Conservation (phyloP, 64 coral and sea anemone genomes). For the Dendronephthya gigantea region DNA sequence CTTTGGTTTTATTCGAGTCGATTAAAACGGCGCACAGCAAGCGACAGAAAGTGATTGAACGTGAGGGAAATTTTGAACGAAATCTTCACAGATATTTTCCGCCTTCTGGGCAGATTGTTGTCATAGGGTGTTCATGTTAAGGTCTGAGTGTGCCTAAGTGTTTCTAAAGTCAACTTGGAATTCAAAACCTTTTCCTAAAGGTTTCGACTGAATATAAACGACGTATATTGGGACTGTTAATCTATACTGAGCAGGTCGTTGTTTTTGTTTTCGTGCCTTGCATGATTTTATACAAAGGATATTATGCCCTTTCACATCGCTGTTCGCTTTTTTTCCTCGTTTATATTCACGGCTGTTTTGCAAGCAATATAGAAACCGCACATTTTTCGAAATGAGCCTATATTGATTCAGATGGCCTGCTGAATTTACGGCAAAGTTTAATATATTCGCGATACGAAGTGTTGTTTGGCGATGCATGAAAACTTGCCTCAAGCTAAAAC, state of each 20-base stretch:
- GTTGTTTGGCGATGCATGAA: not conserved
- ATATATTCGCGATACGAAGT: not conserved
- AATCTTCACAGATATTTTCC: not conserved
- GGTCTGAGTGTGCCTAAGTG: not conserved
- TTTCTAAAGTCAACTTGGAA: not conserved
- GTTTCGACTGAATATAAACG: no score
- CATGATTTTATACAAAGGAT: not conserved
- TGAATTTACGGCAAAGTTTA: no score
- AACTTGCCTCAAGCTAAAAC: not conserved
- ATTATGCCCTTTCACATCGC: no score
- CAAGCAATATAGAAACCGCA: not conserved
- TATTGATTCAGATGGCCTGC: no score
- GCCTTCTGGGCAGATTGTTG: not conserved
- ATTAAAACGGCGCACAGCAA: not conserved
- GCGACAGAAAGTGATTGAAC: not conserved
- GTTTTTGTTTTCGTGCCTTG: not conserved
- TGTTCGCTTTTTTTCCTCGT: not conserved
- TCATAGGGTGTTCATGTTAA: not conserved
- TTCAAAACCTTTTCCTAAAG: not conserved
- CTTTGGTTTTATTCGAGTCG: not conserved
- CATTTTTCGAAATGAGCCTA: no score
- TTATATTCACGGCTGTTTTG: not conserved
- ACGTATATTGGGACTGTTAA: no score
- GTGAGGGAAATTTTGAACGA: not conserved
- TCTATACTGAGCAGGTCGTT: not conserved